These are phyloP conservation scores for Gambusia yucatana DNA, from an alignment of 2,797 vertebrate genomes.

Conservation along the genomic window DNA sequence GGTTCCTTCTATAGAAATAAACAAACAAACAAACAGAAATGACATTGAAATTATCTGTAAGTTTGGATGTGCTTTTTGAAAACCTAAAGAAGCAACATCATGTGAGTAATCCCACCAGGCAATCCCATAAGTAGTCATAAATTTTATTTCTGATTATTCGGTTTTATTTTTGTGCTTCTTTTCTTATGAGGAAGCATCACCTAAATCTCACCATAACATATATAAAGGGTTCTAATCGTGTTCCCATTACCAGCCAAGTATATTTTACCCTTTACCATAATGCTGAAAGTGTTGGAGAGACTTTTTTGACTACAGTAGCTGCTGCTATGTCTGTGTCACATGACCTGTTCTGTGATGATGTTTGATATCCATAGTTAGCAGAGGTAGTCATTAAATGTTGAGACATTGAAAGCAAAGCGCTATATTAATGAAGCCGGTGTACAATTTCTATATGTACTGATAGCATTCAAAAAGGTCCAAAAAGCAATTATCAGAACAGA, in stretches of 20 bases:
- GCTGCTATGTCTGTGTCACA: neutral
- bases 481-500: neutral
- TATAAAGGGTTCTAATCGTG: no score
- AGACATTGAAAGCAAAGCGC: neutral
- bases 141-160: neutral
- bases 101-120: neutral
- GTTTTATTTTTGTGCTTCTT: neutral
- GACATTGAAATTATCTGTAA: no score
- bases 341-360: neutral
- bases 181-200: neutral
- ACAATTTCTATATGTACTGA: neutral
- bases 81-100: neutral
- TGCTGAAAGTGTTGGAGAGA: neutral
- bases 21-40: neutral
- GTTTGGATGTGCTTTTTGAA: neutral
- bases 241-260: neutral
- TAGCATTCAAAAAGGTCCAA: neutral
- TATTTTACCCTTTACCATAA: neutral
- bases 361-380: neutral
- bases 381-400: neutral
- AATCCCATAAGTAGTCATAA: neutral
- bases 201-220: neutral
- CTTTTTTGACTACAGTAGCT: neutral
- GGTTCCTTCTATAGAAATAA: constrained; percentile 81
- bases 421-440: neutral